Conservation (phyloP, 2,888 invertebrate species). For the Perdita meconis region DNA sequence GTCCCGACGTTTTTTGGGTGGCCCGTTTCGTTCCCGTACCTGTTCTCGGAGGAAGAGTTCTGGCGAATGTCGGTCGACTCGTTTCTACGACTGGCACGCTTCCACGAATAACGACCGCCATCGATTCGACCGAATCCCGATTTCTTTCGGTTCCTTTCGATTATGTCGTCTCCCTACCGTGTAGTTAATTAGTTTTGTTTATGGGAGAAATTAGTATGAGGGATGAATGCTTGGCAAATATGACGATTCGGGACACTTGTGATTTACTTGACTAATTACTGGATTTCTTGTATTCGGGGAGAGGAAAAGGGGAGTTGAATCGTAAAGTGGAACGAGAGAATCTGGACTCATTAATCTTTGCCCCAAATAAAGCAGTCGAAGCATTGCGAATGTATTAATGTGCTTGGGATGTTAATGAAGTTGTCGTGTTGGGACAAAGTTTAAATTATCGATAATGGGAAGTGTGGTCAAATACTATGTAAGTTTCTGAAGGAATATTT, state of each 20-base stretch:
- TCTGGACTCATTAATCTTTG: too few relatives aligned
- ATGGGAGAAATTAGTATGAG: conserved; percentile 28
- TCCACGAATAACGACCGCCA: conserved; percentile 37
- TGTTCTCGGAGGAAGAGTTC: conserved; percentile 9
- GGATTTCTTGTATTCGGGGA: not conserved
- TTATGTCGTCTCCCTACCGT: conserved; percentile 7
- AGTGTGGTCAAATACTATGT: too few relatives aligned
- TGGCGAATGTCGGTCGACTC: conserved; percentile 27
- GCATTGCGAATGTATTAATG: too few relatives aligned
- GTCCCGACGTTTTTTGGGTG: conserved; percentile 57
- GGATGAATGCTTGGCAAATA: conserved; percentile 18
- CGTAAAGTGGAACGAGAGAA: too few relatives aligned
- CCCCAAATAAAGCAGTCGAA: too few relatives aligned
- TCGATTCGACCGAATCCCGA: conserved; percentile 37
- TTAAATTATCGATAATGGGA: too few relatives aligned
- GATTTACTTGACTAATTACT: conserved; percentile 29
- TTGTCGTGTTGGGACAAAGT: too few relatives aligned
- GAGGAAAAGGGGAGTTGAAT: too few relatives aligned
- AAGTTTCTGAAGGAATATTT: too few relatives aligned
- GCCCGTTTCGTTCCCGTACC: conserved; percentile 54
- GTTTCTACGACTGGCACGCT: conserved; percentile 24
- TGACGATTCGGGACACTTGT: not conserved
- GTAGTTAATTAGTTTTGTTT: conserved; percentile 43
- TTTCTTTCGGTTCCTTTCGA: conserved; percentile 37
- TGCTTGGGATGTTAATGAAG: too few relatives aligned